phyloP scores from a whole-genome alignment of 2,797 vertebrate species.

The Halcyon badia region DNA sequence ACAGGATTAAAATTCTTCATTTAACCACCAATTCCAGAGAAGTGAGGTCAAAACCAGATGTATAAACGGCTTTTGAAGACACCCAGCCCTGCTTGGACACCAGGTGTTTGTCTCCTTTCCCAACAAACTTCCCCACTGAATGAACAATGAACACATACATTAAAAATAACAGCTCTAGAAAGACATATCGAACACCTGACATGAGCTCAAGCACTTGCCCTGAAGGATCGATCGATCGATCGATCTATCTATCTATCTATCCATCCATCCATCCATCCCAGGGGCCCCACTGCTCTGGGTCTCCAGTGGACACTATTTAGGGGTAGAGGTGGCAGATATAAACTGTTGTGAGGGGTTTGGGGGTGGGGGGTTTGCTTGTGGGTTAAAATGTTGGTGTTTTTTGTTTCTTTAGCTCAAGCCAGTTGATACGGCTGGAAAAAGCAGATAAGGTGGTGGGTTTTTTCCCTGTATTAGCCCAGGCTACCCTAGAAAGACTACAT shows the following conservation, averaged over 20 bases:
- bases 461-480: neutral
- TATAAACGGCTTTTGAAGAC: neutral
- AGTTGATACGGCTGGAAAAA: neutral
- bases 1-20: neutral
- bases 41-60: accelerated
- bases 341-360: neutral
- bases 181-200: neutral
- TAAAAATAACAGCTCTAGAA: neutral
- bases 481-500: neutral
- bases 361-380: neutral
- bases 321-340: neutral
- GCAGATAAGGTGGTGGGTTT: neutral
- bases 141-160: neutral
- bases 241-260: too few relatives aligned
- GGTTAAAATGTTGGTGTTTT: accelerated
- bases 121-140: neutral
- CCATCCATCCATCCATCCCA: neutral
- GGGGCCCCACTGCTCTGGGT: neutral
- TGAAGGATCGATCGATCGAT: neutral
- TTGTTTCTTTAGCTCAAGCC: neutral
- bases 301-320: neutral
- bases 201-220: neutral
- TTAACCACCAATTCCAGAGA: neutral
- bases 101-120: neutral
- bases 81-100: neutral